A percentile compares a stretch with the other conserved stretches of the same genome.
Evolutionary conservation across 2,888 invertebrate genomes (phyloP).

Genomic region (Sialis fuliginosa): DNA sequence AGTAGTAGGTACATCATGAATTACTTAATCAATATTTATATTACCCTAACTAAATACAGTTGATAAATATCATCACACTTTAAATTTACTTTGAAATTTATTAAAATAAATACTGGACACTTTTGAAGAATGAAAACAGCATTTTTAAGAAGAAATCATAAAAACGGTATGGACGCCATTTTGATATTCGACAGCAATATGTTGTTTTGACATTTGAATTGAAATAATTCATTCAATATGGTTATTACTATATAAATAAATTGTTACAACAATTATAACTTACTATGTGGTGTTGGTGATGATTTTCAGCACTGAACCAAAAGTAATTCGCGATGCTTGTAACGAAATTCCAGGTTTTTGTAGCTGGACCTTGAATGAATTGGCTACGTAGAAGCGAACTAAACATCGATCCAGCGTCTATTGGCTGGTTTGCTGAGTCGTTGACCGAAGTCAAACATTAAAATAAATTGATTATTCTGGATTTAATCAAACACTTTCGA

Average conservation of each 20-base stretch:
- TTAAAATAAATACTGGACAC: neutral
- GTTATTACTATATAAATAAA: neutral
- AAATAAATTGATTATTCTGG: no score
- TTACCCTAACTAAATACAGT: neutral
- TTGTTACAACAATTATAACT: no score
- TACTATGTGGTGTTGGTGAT: no score
- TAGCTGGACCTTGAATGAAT: conserved; percentile 48
- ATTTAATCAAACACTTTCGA: no score
- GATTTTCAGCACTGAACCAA: conserved; percentile 36
- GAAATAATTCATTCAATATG: neutral
- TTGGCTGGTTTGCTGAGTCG: neutral
- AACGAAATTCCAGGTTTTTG: conserved; percentile 50
- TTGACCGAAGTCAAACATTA: neutral
- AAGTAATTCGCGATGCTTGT: conserved; percentile 38
- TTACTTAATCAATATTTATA: neutral
- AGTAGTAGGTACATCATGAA: neutral
- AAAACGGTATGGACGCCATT: neutral
- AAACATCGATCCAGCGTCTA: conserved; percentile 41
- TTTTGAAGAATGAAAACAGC: no score
- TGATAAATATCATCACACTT: neutral
- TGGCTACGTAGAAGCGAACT: conserved; percentile 44
- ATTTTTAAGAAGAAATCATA: neutral
- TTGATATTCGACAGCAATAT: neutral
- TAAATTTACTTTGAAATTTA: neutral
- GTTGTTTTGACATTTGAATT: neutral